These are phyloP conservation scores for Zosterops borbonicus DNA, from an alignment of 2,113 vertebrate genomes.

Conservation along the genomic window DNA sequence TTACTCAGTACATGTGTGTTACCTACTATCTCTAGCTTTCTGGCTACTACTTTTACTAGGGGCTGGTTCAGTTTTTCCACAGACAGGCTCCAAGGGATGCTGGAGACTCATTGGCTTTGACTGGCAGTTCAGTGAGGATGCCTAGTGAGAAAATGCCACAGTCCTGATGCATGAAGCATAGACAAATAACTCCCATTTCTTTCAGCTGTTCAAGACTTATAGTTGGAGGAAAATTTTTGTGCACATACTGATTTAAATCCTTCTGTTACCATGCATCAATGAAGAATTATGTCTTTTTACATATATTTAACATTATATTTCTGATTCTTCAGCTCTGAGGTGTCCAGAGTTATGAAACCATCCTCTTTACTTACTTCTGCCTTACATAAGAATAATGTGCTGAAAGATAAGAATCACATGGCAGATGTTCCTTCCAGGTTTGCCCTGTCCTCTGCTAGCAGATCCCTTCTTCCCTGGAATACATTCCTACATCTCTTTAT, in stretches of 20 bases:
- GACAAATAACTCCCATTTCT: not conserved
- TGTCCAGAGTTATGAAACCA: not conserved
- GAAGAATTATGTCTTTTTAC: not conserved
- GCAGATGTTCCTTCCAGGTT: not conserved
- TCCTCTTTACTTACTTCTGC: not conserved
- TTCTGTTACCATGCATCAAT: not conserved
- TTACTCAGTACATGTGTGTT: not conserved
- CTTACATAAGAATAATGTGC: rapidly evolving
- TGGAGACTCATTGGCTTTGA: not conserved
- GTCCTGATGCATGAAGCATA: not conserved
- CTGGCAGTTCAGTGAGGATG: not conserved
- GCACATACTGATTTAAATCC: not conserved
- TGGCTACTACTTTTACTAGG: not conserved
- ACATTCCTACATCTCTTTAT: not conserved
- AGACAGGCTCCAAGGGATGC: not conserved
- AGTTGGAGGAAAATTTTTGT: not conserved
- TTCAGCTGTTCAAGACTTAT: not conserved
- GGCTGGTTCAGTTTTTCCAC: not conserved
- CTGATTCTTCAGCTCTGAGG: not conserved
- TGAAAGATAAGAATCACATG: not conserved
- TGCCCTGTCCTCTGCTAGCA: not conserved
- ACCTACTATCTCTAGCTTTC: not conserved
- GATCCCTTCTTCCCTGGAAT: not conserved
- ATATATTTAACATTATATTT: not conserved
- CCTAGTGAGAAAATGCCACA: not conserved